These are phyloP conservation scores for Eublepharis macularius DNA, from an alignment of 2,113 vertebrate genomes.

Conservation along the genomic window DNA sequence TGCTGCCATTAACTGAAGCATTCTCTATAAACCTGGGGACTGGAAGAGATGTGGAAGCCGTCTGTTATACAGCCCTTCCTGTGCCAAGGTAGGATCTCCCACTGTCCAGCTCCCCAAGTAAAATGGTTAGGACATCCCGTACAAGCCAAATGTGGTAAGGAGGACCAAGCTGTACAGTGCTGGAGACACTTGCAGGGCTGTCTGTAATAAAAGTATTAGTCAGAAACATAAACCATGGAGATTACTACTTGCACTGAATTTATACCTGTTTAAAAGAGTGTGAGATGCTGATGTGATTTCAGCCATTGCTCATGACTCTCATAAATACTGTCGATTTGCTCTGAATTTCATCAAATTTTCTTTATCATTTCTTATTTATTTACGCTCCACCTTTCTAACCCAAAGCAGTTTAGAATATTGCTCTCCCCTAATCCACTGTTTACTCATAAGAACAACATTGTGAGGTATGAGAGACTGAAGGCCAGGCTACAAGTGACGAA, in stretches of 20 bases:
- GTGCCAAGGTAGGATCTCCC: not conserved
- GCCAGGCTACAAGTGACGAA: too few species aligned
- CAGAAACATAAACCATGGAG: not conserved
- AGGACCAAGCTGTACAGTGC: not conserved
- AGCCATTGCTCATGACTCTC: not conserved
- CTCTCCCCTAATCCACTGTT: too few species aligned
- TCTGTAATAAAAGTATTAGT: not conserved
- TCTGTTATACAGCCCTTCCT: not conserved
- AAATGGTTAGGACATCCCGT: not conserved
- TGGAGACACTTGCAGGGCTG: not conserved
- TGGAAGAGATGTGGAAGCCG: not conserved
- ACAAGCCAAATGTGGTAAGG: not conserved
- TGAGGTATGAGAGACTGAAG: too few species aligned
- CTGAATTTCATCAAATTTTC: not conserved
- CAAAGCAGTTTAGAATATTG: too few species aligned
- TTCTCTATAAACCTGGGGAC: not conserved
- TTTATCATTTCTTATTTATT: too few species aligned
- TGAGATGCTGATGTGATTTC: too few species aligned
- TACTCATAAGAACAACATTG: too few species aligned
- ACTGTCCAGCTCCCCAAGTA: not conserved
- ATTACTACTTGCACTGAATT: not conserved
- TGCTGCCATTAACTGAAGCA: constrained; percentile 13
- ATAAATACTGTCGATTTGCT: not conserved
- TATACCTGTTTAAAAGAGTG: too few species aligned
- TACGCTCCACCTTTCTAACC: too few species aligned